Evolutionary conservation across 2,888 invertebrate genomes (phyloP), one percentile per base, ranked within the genome.

Genomic region (Ischnus inquisitorius): DNA sequence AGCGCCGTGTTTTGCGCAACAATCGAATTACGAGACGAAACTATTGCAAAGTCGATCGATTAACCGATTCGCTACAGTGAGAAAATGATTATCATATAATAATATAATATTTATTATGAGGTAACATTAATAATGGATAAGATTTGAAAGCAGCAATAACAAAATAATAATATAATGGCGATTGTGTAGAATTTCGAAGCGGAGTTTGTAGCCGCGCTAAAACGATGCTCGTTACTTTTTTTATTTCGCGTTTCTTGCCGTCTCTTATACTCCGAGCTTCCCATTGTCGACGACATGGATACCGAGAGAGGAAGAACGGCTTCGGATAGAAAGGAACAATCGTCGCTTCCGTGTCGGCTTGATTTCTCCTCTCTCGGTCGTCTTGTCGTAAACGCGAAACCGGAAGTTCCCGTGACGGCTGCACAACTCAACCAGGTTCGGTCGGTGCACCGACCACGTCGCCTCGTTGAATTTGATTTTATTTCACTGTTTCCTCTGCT

Each of bases 351-450:
- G 71, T 57, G 57, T 57, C 71, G 57, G 25, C 25, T 71, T 60
- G 72, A 62, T 74, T 74, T 74, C 60, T 46, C 72, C 60, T 8
- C 43, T 25, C 60, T 46, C 46, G 28, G 28, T 57, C 3, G 51
- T n/a, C 51, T 22, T 12, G 62, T 60, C 60, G 72, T 74, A 62
- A 74, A 74, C 16, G 43, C 72, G 72, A 74, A 74, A 62, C 72
- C 72, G 72, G 72, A 74, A 74, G 62, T 62, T 16, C 34, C 25
- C 28, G 46, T 19, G 72, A 46, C 72, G 41, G 34, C 34, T 46
- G 28, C 62, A 22, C 62, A 25, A 60, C 43, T 16, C 57, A 14
- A 22, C 57, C 25, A 12, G 12, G 25, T 22, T 51, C 57, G 57
- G 22, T 22, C 54, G 54, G 54, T 14, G 34, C 22, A 57, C 22